Percentiles rank a stretch among this genome's conserved stretches.
Evolutionary conservation across 1,140 invertebrate genomes (phyloP).

Genomic region (Antheraea mylitta): DNA sequence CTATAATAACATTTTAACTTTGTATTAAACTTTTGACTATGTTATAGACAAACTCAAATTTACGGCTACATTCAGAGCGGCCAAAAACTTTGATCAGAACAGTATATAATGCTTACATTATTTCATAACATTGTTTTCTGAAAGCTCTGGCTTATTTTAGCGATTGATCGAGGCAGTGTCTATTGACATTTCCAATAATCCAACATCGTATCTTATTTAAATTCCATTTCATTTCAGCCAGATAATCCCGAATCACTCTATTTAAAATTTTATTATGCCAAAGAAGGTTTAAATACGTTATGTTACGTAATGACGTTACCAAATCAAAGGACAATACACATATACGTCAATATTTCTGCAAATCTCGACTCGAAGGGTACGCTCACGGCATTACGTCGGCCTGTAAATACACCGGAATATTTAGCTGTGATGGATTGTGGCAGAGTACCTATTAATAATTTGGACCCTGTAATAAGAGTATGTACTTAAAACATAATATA

Average conservation of each 20-base stretch:
- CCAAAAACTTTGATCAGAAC: too few relatives aligned
- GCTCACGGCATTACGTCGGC: slow-evolving; percentile 51
- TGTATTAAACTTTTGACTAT: too few relatives aligned
- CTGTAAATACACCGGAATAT: slow-evolving; percentile 33
- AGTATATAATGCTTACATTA: too few relatives aligned
- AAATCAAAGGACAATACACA: slow-evolving; percentile 52
- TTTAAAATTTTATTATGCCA: slow-evolving; percentile 53
- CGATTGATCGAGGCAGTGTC: too few relatives aligned
- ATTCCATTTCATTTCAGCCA: slow-evolving; percentile 39
- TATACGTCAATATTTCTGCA: slow-evolving; percentile 54
- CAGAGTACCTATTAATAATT: slow-evolving; percentile 69
- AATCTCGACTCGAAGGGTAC: slow-evolving; percentile 46
- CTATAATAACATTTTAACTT: too few relatives aligned
- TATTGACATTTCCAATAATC: too few relatives aligned
- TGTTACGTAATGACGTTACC: slow-evolving; percentile 63
- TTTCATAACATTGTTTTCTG: too few relatives aligned
- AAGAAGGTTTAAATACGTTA: slow-evolving; percentile 50
- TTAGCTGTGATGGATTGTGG: slow-evolving; percentile 62
- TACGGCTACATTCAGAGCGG: too few relatives aligned
- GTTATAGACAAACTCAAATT: too few relatives aligned
- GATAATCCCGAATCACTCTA: slow-evolving; percentile 46
- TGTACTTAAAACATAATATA: slow-evolving; percentile 4
- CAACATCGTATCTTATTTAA: too few relatives aligned
- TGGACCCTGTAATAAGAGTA: slow-evolving; percentile 70
- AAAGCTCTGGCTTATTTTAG: not conserved